These are phyloP conservation scores for Lepidochrysops patricia DNA, from an alignment of 2,888 invertebrate species.

Conservation along the genomic window DNA sequence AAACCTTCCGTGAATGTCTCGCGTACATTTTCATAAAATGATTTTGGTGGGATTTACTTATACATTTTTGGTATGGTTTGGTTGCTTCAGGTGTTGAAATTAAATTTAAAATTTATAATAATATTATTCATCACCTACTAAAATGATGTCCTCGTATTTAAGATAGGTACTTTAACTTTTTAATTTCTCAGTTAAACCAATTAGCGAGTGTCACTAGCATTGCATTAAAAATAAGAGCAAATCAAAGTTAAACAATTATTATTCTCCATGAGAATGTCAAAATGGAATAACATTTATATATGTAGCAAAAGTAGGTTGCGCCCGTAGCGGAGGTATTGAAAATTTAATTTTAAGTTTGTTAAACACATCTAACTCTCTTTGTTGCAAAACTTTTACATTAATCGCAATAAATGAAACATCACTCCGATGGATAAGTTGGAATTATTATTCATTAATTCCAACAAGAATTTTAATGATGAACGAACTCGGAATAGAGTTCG, in stretches of 20 bases:
- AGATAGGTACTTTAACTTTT: too few species aligned
- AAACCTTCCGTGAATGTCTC: too few species aligned
- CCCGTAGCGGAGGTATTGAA: constrained; percentile 35
- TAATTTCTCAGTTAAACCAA: neutral
- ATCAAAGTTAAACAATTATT: neutral
- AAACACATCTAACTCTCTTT: constrained; percentile 19
- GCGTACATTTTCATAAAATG: too few species aligned
- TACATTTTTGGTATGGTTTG: too few species aligned
- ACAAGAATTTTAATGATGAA: neutral
- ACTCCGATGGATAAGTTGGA: neutral
- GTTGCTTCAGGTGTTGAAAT: too few species aligned
- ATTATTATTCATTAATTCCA: neutral
- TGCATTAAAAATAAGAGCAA: neutral
- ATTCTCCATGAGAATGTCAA: constrained; percentile 27
- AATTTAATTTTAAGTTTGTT: constrained; percentile 34
- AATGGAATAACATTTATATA: constrained; percentile 43
- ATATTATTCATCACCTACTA: neutral
- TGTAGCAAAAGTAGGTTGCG: constrained; percentile 31
- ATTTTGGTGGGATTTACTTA: too few species aligned
- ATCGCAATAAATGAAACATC: constrained; percentile 13
- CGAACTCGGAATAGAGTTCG: neutral
- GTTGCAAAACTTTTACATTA: constrained; percentile 19
- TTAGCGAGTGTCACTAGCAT: neutral
- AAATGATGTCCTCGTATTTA: too few species aligned
- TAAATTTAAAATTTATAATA: too few species aligned